A percentile compares a stretch with the other conserved stretches of the same genome.
Evolutionary conservation across 2,113 vertebrate genomes (phyloP).

Genomic region (Sprattus sprattus): DNA sequence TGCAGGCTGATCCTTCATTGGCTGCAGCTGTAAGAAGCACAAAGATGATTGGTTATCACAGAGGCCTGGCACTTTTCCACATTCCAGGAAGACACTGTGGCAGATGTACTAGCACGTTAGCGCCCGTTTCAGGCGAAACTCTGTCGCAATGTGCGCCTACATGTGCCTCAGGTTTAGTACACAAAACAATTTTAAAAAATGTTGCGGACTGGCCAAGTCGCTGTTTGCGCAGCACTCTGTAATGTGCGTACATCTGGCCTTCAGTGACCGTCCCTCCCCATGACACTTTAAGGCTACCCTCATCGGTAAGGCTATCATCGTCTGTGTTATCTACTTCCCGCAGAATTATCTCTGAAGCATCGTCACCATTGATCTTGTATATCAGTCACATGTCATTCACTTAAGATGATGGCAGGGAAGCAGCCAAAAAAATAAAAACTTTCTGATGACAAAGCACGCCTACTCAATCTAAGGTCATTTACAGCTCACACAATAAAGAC

Average conservation of each 20-base stretch:
- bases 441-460: neutral
- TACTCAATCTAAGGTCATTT: neutral
- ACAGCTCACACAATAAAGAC: neutral
- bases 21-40: conserved; percentile 61
- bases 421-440: neutral
- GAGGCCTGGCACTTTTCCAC: neutral
- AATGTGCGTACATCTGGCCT: neutral
- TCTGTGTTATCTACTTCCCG: neutral
- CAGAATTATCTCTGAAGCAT: neutral
- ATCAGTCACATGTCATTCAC: neutral
- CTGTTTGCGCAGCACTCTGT: too few relatives aligned
- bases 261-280: neutral
- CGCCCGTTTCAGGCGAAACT: too few relatives aligned
- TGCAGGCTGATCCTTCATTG: conserved; percentile 37
- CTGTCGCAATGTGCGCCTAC: too few relatives aligned
- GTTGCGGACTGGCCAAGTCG: too few relatives aligned
- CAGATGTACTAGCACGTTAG: too few relatives aligned
- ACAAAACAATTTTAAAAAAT: too few relatives aligned
- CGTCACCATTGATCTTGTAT: neutral
- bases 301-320: conserved; percentile 16
- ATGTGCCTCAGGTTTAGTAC: too few relatives aligned
- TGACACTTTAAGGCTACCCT: neutral
- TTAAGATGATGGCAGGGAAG: neutral
- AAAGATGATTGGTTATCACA: conserved; percentile 29
- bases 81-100: neutral